Evolutionary conservation across 1,140 invertebrate species (phyloP).

Genomic region (Drosophila setifemur): DNA sequence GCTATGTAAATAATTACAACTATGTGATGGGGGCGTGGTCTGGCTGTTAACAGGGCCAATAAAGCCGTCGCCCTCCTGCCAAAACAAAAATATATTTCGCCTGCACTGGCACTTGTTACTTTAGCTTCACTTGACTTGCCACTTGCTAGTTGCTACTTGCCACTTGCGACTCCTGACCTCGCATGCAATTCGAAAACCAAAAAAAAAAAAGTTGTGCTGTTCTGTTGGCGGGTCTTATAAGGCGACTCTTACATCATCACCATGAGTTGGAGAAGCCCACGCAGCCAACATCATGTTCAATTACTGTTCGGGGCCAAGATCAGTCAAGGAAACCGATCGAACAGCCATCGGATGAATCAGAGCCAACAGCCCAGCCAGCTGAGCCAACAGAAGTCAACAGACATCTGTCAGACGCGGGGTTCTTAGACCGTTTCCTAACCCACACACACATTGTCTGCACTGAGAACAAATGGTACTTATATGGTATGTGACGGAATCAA

Average conservation of each 20-base stretch:
- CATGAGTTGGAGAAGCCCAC: slow-evolving; percentile 21
- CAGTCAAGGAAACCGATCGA: slow-evolving; percentile 33
- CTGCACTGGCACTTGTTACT: slow-evolving; percentile 18
- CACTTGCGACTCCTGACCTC: slow-evolving; percentile 49
- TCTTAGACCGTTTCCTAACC: neutral
- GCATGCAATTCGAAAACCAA: slow-evolving; percentile 48
- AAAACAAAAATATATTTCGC: neutral
- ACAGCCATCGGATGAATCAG: slow-evolving; percentile 32
- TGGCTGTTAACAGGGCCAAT: slow-evolving; percentile 61
- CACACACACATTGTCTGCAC: slow-evolving; percentile 27
- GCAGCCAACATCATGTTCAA: slow-evolving; percentile 18
- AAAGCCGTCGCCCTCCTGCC: slow-evolving; percentile 37
- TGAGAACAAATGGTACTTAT: too few relatives aligned
- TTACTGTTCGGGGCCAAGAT: slow-evolving; percentile 50
- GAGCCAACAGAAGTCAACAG: slow-evolving; percentile 47
- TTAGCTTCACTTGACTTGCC: neutral
- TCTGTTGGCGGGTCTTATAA: slow-evolving; percentile 27
- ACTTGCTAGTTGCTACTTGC: slow-evolving; percentile 11
- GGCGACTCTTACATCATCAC: slow-evolving; percentile 66
- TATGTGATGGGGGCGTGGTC: slow-evolving; percentile 16
- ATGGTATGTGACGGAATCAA: too few relatives aligned
- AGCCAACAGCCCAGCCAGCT: slow-evolving; percentile 5
- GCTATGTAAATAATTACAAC: slow-evolving; percentile 50
- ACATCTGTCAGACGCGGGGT: slow-evolving; percentile 42
- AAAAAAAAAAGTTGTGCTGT: slow-evolving; percentile 13